These are phyloP conservation scores for Nymphicus hollandicus DNA, from an alignment of 2,113 vertebrate genomes.

Conservation along the genomic window DNA sequence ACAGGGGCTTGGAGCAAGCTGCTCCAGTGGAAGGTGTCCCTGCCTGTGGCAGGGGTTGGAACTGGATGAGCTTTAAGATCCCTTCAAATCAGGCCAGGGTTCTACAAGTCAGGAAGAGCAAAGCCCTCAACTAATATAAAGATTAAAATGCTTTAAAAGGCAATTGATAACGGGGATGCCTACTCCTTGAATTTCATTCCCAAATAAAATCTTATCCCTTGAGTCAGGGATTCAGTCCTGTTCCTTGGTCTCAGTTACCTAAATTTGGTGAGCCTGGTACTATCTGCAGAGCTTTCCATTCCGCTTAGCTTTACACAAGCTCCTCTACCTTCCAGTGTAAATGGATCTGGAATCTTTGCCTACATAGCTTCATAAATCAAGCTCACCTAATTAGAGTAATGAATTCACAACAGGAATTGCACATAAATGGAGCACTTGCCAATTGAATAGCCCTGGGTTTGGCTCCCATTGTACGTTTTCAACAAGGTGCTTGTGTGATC, in stretches of 20 bases:
- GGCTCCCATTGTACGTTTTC: constrained; percentile 33
- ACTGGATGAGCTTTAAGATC: background rate
- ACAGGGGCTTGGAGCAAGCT: no score
- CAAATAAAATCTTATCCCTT: background rate
- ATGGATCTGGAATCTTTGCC: background rate
- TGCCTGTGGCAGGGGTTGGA: background rate
- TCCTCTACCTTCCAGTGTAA: background rate
- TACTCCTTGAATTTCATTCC: background rate
- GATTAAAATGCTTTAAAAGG: background rate
- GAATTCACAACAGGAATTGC: constrained; percentile 39
- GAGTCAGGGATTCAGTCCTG: accelerated
- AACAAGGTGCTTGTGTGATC: constrained; percentile 55
- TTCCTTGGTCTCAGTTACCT: background rate
- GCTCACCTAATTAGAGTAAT: constrained; percentile 1
- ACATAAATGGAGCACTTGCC: constrained; percentile 28
- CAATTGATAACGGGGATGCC: background rate
- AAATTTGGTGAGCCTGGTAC: background rate
- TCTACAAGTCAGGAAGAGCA: background rate
- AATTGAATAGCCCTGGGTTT: constrained; percentile 38
- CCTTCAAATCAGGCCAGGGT: background rate
- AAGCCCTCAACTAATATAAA: background rate
- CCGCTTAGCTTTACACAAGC: background rate
- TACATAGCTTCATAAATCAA: background rate
- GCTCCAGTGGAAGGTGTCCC: no score
- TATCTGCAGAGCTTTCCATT: background rate